Evolutionary conservation across 1,140 invertebrate species (phyloP).

Genomic region (Bombyx mori): DNA sequence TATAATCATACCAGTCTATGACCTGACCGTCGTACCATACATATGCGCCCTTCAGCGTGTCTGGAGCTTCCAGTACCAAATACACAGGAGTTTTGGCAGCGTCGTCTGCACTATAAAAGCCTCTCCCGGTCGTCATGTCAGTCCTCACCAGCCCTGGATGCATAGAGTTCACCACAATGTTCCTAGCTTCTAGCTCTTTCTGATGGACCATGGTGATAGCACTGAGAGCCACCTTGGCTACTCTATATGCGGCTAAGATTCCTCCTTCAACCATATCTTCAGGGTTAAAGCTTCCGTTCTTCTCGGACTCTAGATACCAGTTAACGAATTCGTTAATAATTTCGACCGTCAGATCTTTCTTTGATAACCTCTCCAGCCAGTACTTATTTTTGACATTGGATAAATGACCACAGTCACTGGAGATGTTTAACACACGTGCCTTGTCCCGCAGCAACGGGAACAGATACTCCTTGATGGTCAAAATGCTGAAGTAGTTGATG

Average conservation of each 20-base stretch:
- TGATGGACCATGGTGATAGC: conserved; percentile 77
- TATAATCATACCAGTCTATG: conserved; percentile 50
- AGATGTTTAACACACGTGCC: conserved; percentile 81
- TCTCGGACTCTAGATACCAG: conserved; percentile 72
- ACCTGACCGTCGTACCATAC: conserved; percentile 54
- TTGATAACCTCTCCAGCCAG: conserved; percentile 68
- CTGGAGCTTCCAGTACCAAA: conserved; percentile 45
- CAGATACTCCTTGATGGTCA: conserved; percentile 75
- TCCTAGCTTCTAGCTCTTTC: conserved; percentile 68
- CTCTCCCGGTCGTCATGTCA: conserved; percentile 79
- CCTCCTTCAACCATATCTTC: conserved; percentile 69
- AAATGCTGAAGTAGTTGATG: conserved; percentile 77
- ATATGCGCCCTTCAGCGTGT: conserved; percentile 50
- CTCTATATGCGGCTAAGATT: conserved; percentile 73
- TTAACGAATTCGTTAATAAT: conserved; percentile 74
- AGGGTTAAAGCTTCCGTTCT: conserved; percentile 49
- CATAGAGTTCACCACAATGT: conserved; percentile 78
- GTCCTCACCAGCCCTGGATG: conserved; percentile 80
- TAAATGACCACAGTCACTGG: conserved; percentile 77
- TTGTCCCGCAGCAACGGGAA: conserved; percentile 78
- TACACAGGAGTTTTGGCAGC: conserved; percentile 64
- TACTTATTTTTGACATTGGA: conserved; percentile 70
- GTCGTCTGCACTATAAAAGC: conserved; percentile 75
- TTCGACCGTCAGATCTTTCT: conserved; percentile 68
- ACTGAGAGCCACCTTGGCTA: conserved; percentile 79